Conservation (phyloP, 1,140 invertebrate species). For the Heliconius melpomene region DNA sequence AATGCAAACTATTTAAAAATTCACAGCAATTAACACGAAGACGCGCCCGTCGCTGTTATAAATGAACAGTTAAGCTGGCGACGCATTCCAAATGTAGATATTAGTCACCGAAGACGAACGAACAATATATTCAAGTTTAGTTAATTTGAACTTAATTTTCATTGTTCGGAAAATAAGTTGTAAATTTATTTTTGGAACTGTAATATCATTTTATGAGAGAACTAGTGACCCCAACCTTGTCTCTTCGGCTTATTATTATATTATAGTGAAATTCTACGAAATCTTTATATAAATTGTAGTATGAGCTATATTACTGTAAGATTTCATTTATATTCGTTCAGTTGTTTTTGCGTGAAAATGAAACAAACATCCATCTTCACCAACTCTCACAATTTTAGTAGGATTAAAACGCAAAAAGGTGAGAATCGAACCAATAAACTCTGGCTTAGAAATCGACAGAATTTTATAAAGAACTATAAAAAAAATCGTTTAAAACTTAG, state of each 20-base stretch:
- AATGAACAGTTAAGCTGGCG: constrained; percentile 19
- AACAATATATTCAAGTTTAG: background rate
- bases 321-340: too few species aligned
- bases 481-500: background rate
- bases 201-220: too few species aligned
- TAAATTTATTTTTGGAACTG: too few species aligned
- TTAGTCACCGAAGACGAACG: constrained; percentile 11
- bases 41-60: constrained; percentile 20
- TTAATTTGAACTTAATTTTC: background rate
- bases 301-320: too few species aligned
- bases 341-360: too few species aligned
- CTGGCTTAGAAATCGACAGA: background rate
- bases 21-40: constrained; percentile 30
- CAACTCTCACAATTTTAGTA: too few species aligned
- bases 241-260: too few species aligned
- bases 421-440: background rate
- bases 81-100: constrained; percentile 13
- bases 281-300: too few species aligned
- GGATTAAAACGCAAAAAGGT: background rate
- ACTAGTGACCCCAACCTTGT: too few species aligned
- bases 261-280: too few species aligned
- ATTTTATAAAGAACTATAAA: background rate
- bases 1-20: constrained; percentile 29
- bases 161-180: too few species aligned
- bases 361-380: too few species aligned